Conservation (phyloP, 2,113 vertebrate species). For the Passer domesticus region DNA sequence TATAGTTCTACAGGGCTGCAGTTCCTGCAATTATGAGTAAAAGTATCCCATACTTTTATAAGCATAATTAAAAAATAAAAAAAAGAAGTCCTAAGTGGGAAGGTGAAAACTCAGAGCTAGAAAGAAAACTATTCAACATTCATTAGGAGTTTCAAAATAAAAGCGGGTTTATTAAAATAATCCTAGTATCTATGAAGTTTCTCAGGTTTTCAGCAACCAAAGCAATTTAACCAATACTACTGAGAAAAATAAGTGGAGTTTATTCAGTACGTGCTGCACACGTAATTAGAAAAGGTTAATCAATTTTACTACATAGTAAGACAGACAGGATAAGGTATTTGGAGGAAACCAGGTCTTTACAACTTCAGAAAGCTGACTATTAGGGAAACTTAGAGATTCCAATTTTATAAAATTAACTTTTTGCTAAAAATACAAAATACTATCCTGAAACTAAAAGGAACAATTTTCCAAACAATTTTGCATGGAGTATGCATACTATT, state of each 20-base stretch:
- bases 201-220: not conserved
- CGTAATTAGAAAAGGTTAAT: slow-evolving; percentile 5
- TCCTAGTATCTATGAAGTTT: not conserved
- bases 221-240: not conserved
- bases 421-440: not conserved
- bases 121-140: not conserved
- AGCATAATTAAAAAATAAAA: not conserved
- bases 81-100: not conserved
- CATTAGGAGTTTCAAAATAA: not conserved
- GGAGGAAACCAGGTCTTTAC: not conserved
- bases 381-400: not conserved
- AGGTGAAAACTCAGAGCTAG: not conserved
- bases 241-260: not conserved
- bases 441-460: not conserved
- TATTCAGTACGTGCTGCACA: not conserved
- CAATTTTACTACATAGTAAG: not conserved
- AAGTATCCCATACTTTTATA: not conserved
- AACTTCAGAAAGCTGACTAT: not conserved
- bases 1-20: not conserved
- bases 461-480: not conserved
- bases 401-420: not conserved
- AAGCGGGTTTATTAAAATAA: not conserved
- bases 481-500: fast-evolving
- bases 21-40: not conserved
- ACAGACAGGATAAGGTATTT: not conserved